Evolutionary conservation across 2,113 vertebrate genomes (phyloP).

Genomic region (Percopsis transmontana): DNA sequence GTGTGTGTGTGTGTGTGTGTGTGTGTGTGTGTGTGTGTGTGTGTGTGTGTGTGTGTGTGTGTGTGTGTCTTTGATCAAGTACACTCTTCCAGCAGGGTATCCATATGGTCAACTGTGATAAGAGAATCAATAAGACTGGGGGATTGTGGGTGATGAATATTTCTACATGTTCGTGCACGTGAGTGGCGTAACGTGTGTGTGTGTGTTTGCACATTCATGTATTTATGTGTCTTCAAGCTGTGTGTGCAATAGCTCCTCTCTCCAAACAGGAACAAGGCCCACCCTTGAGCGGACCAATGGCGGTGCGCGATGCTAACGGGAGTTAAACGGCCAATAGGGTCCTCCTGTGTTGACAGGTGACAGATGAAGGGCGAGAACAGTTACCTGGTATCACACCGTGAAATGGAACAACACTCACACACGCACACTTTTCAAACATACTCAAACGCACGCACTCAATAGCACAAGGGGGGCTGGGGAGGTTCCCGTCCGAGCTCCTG

Average conservation of each 20-base stretch:
- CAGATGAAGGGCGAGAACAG: background rate
- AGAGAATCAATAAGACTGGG: constrained; percentile 1
- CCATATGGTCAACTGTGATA: background rate
- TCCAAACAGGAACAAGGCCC: background rate
- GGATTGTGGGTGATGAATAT: constrained; percentile 1
- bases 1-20: constrained; percentile 17
- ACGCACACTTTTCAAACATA: too few species aligned
- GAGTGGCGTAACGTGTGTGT: constrained; percentile 4
- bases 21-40: constrained; percentile 15
- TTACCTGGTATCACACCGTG: background rate
- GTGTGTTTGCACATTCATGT: background rate
- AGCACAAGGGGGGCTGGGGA: too few species aligned
- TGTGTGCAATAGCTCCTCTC: background rate
- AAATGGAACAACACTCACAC: too few species aligned
- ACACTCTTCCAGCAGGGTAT: background rate
- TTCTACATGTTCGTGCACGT: constrained; percentile 12
- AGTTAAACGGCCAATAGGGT: background rate
- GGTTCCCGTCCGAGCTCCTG: too few species aligned
- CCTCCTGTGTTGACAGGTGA: background rate
- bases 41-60: constrained; percentile 3
- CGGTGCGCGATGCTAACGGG: background rate
- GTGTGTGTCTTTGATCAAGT: constrained; percentile 5
- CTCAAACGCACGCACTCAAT: too few species aligned
- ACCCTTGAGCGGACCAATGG: background rate
- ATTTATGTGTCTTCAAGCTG: background rate